Conservation (phyloP, 2,888 invertebrate species). For the Lepidonotus clava region DNA sequence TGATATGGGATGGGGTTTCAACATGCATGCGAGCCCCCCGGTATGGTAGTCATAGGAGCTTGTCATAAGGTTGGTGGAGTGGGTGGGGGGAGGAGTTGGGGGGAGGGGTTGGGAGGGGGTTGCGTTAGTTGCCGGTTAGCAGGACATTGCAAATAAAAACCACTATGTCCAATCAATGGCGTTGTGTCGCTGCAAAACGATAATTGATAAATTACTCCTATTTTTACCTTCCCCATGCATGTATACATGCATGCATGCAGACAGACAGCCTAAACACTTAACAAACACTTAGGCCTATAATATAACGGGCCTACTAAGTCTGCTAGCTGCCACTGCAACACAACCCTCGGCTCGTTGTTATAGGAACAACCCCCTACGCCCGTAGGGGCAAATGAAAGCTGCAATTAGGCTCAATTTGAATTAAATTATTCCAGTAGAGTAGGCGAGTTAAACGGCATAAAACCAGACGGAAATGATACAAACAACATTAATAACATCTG, state of each 20-base stretch:
- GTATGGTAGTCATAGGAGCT: not conserved
- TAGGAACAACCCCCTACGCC: no score
- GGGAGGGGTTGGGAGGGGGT: not conserved
- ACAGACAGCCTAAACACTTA: no score
- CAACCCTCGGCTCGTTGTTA: no score
- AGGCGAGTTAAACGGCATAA: slow-evolving; percentile 18
- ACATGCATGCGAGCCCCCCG: not conserved
- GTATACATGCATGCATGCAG: no score
- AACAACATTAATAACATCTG: not conserved
- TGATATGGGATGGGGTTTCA: slow-evolving; percentile 41
- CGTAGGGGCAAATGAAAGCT: no score
- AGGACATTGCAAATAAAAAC: not conserved
- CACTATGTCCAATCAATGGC: slow-evolving; percentile 26
- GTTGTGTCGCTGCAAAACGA: not conserved
- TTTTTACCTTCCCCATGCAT: no score
- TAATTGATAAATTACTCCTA: slow-evolving; percentile 40
- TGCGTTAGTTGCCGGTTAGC: not conserved
- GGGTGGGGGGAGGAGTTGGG: no score
- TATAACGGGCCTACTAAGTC: no score
- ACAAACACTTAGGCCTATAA: no score
- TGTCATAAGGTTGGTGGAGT: not conserved
- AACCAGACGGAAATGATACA: not conserved
- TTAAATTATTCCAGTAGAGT: not conserved
- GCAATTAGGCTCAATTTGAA: no score
- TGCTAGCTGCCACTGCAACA: no score